Evolutionary conservation across 2,797 vertebrate genomes (phyloP).

Genomic region (Pogonophryne albipinna): DNA sequence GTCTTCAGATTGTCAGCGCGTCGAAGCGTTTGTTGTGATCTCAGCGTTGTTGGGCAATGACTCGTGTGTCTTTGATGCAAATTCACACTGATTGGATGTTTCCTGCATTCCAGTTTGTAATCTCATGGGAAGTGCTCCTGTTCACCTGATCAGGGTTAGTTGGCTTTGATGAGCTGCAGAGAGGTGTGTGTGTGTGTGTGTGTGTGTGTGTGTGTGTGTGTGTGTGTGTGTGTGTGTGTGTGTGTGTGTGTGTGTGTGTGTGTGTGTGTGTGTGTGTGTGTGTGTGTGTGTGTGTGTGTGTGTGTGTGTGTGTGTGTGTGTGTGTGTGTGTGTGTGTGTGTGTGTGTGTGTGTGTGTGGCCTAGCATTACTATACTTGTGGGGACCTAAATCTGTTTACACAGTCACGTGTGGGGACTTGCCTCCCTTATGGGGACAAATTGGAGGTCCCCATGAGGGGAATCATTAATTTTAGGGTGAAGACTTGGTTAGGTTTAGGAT

Average conservation of each 20-base stretch:
- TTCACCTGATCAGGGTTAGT: constrained; percentile 71
- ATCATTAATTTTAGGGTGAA: no score
- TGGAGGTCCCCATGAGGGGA: no score
- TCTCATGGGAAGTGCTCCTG: constrained; percentile 59
- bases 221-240: neutral
- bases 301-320: neutral
- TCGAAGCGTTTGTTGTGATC: constrained; percentile 84
- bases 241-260: neutral
- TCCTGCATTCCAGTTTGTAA: constrained; percentile 69
- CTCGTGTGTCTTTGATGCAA: constrained; percentile 86
- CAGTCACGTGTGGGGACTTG: no score
- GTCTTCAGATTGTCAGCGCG: constrained; percentile 82
- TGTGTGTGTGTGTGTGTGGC: constrained; percentile 16
- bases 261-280: neutral
- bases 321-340: constrained; percentile 3
- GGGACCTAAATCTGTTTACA: no score
- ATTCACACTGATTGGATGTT: constrained; percentile 67
- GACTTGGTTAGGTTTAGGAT: no score
- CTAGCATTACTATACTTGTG: no score
- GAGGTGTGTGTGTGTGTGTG: constrained; percentile 23
- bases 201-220: neutral
- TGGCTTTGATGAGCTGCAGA: constrained; percentile 53
- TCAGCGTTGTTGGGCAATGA: constrained; percentile 80
- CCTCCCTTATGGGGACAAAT: no score
- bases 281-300: neutral